Evolutionary conservation across 2,113 vertebrate genomes (phyloP).

Genomic region (Pseudopipra pipra): DNA sequence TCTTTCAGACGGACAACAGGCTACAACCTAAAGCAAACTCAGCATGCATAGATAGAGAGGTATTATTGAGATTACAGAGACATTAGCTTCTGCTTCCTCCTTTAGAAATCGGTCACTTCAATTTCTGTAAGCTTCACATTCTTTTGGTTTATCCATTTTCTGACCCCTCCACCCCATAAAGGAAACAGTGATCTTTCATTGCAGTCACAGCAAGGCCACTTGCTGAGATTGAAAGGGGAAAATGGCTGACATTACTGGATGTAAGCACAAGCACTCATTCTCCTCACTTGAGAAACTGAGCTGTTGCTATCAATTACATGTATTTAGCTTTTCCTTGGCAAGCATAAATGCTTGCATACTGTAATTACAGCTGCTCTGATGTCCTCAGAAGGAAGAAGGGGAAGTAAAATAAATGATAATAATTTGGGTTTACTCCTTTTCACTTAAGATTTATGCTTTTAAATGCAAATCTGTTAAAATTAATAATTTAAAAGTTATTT

Average conservation of each 20-base stretch:
- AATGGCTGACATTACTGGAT: background rate
- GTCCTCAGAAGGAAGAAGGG: background rate
- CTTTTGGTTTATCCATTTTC: background rate
- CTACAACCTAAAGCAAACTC: background rate
- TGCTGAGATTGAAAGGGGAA: background rate
- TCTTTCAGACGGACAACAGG: background rate
- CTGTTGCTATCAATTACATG: background rate
- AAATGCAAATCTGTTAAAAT: background rate
- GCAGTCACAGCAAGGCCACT: background rate
- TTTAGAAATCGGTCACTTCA: background rate
- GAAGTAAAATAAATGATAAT: background rate
- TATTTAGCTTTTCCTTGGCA: constrained; percentile 24
- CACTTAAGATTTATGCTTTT: background rate
- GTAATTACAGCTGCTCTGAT: background rate
- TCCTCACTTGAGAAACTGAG: constrained; percentile 15
- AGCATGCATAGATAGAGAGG: background rate
- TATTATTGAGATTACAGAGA: accelerated
- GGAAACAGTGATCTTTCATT: background rate
- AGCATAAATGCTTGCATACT: background rate
- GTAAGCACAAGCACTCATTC: background rate
- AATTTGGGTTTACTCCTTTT: background rate
- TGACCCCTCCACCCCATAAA: background rate
- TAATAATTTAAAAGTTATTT: background rate
- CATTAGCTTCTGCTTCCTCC: background rate
- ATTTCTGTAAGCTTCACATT: accelerated